Percentiles rank a stretch among this genome's conserved stretches.
phyloP scores from a whole-genome alignment of 1,140 invertebrate genomes.

The Belonocnema kinseyi region DNA sequence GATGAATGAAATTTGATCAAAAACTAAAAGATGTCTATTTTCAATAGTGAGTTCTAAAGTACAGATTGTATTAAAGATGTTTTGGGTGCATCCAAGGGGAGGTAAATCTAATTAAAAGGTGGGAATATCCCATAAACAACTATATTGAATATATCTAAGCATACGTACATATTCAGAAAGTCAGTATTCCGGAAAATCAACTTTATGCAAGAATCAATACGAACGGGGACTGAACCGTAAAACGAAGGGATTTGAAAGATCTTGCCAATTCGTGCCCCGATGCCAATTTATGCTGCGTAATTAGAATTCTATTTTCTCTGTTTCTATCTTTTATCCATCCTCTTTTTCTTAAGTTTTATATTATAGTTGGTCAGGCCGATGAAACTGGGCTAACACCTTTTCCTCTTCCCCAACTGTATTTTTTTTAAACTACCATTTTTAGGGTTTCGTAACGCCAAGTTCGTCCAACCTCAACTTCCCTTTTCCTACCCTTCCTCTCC shows the following conservation, averaged over 20 bases:
- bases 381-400: neutral
- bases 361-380: neutral
- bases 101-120: constrained; percentile 38
- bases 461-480: no score
- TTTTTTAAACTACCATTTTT: no score
- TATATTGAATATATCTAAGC: no score
- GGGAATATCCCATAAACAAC: no score
- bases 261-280: neutral
- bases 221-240: neutral
- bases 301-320: constrained; percentile 15
- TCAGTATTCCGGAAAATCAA: neutral
- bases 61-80: neutral
- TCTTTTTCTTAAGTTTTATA: constrained; percentile 5
- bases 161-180: constrained; percentile 9
- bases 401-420: neutral
- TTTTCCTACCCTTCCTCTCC: no score
- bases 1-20: neutral
- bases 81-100: neutral
- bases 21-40: neutral
- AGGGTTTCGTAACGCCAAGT: no score
- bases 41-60: neutral
- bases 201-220: constrained; percentile 4
- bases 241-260: constrained; percentile 28
- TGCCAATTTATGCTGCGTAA: constrained; percentile 5
- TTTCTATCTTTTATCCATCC: neutral